Evolutionary conservation across 2,888 invertebrate genomes (phyloP), one percentile per base, ranked within the genome.

Genomic region (Stenoptilia bipunctidactyla): DNA sequence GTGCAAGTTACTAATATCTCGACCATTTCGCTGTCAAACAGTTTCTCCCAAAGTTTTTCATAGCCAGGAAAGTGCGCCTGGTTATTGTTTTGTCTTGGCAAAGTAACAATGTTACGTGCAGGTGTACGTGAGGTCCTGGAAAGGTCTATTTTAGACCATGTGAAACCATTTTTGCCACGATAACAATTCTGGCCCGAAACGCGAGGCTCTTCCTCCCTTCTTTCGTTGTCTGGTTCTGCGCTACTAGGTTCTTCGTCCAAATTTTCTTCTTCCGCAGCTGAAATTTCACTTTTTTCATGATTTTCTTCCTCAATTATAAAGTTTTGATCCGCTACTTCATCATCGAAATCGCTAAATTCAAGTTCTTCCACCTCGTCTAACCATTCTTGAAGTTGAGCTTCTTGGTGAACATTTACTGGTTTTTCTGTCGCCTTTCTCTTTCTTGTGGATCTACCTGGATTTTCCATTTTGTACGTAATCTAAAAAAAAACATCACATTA

Each of bases 321-420:
- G 37, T 41, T 39, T n/a, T 8, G 14, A 13, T 34, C 39, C 34
- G 39, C 14, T 34, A 39, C 39, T 20, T 39, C 39, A 39, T 39
- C 34, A 34, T 39, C 39, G 25, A 39, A 15, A 39, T 39, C 39
- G 34, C 34, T 39, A 2, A 39, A 39, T 25, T 39, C 12, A 33
- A 9, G 9, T 9, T 25, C 25, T 5, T 25, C 9, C 5, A 6
- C 25, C 9, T 25, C 25, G 5, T 25, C 25, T 9, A 25, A 25
- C 5, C 5, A 25, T 9, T 25, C 5, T 25, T 25, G 25, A n/a
- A n/a, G n/a, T n/a, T n/a, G n/a, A n/a, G n/a, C n/a, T n/a, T n/a
- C n/a, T n/a, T n/a, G n/a, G n/a, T n/a, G n/a, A n/a, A n/a, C n/a
- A n/a, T n/a, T n/a, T 6, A 25, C 9, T 25, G 9, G 25, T 25